Base-by-base conservation (phyloP, 2,113 vertebrate genomes). In the Zootoca vivipara region DNA sequence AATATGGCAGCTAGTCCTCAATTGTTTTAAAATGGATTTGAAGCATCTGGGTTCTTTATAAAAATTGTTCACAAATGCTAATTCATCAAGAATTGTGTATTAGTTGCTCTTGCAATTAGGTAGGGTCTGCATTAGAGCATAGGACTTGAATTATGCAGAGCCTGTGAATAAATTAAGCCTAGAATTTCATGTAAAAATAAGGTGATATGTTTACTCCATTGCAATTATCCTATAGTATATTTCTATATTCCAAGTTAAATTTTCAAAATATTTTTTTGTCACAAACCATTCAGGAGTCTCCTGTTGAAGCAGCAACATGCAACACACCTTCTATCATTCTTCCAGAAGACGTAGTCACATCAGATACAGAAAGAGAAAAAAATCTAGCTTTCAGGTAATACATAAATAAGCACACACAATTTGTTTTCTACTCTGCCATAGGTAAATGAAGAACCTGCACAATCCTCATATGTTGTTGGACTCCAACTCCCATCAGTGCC, bases 261-360 rank as follows among this genome's bases (percentile, higher is more conserved):
- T 78, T 65, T 67, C 52, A 78, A 86, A 33, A 18, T 52, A 8
- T 67, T 92, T 93, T 0, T 94, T 95, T 95, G 83, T 91, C 91
- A 90, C 64, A 83, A 90, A 94, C 67, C 42, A 75, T 93, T 87
- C 92, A 99, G 98, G 97, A 90, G 56, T 67, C 95, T 56, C 89
- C 96, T 56, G 80, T 88, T 62, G 95, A 97, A 93, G 96, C 93
- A 83, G 95, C 94, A 92, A 83, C 95, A 13, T 95, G 96, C 92
- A 95, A 92, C 6, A 95, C 96, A 73, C 98, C 98, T 83, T 96
- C 98, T 62, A 98, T 99, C 67, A 91, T 99, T 90, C 97, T 98
- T 91, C 98, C 98, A 65, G 97, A 97, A 93, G 96, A 97, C 95
- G 95, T 95, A 85, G 86, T 92, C 77, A 77, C 89, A 0, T 46